Base-by-base conservation (phyloP, 2,797 vertebrate species). In the Danio aesculapii region DNA sequence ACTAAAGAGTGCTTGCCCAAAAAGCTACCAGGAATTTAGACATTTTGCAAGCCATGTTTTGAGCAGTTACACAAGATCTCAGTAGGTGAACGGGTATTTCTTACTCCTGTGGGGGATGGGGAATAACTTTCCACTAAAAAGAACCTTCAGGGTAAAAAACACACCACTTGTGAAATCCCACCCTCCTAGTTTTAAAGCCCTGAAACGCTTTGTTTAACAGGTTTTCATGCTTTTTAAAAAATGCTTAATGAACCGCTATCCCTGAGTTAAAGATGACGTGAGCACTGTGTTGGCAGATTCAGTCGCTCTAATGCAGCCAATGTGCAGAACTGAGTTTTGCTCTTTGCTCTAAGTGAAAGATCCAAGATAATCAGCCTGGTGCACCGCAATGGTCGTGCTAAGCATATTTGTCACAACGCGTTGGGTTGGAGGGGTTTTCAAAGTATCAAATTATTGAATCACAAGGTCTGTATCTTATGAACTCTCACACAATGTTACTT, bases 91-190 rank as follows among this genome's bases (percentile, higher is more conserved):
- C 14, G 14, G 17, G 30, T 17, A 55, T 57, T 57, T 79, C 77
- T 39, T 11, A 64, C n/a, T 46, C 39, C 67, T 53, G 0, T 8
- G 58, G 59, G 77, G 41, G 17, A 49, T 2, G 6, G 8, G 50
- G 68, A 9, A 46, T 46, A 57, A 46, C 19, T 64, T 71, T 79
- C 7, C 41, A 30, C 7, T 44, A 39, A 39, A 47, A n/a, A 44
- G 6, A 72, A 0, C 17, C 77, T 55, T 39, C 14, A 47, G 77
- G 77, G n/a, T 30, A 53, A 64, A 63, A 62, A 19, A 63, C 46
- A 10, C 13, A 43, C n/a, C 52, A 62, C 61, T 62, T 55, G 9
- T 43, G 1, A 61, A 17, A 50, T 8, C 41, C 17, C 77, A 12
- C 49, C 58, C 47, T 44, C 11, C 6, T n/a, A n/a, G n/a, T n/a